A percentile compares a stretch with the other conserved stretches of the same genome.
Evolutionary conservation across 2,888 invertebrate species (phyloP).

Genomic region (Melitaea athalia): DNA sequence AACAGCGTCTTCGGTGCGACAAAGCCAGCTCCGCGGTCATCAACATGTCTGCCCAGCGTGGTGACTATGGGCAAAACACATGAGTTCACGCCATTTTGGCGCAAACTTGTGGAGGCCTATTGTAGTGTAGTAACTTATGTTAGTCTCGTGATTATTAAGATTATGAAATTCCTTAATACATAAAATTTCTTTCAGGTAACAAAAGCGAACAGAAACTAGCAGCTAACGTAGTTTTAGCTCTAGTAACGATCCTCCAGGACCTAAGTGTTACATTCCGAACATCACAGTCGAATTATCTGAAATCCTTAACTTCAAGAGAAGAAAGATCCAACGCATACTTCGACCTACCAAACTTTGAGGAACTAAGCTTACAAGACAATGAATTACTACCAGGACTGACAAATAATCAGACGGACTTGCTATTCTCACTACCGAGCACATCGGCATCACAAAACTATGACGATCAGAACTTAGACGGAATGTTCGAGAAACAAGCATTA

Average conservation of each 20-base stretch:
- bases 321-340: slow-evolving; percentile 95
- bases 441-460: slow-evolving; percentile 58
- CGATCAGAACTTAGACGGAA: slow-evolving; percentile 80
- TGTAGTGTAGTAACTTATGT: neutral
- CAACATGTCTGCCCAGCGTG: too few species aligned
- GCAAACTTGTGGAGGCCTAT: too few species aligned
- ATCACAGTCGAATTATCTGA: slow-evolving; percentile 93
- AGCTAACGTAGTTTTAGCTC: slow-evolving; percentile 91
- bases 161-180: neutral
- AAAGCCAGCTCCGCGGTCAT: too few species aligned
- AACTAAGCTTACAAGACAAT: slow-evolving; percentile 79
- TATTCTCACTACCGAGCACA: slow-evolving; percentile 71
- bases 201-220: slow-evolving; percentile 90
- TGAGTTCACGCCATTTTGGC: too few species aligned
- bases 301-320: slow-evolving; percentile 93
- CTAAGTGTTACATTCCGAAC: slow-evolving; percentile 91
- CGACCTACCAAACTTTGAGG: slow-evolving; percentile 85
- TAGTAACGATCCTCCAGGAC: slow-evolving; percentile 94
- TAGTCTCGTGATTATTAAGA: too few species aligned
- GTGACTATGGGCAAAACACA: too few species aligned
- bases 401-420: slow-evolving; percentile 71
- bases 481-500: slow-evolving; percentile 77
- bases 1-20: too few species aligned
- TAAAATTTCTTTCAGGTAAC: slow-evolving; percentile 71
- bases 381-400: slow-evolving; percentile 67